A percentile compares a stretch with the other conserved stretches of the same genome.
Evolutionary conservation across 2,113 vertebrate species (phyloP).

Genomic region (Menidia beryllina): DNA sequence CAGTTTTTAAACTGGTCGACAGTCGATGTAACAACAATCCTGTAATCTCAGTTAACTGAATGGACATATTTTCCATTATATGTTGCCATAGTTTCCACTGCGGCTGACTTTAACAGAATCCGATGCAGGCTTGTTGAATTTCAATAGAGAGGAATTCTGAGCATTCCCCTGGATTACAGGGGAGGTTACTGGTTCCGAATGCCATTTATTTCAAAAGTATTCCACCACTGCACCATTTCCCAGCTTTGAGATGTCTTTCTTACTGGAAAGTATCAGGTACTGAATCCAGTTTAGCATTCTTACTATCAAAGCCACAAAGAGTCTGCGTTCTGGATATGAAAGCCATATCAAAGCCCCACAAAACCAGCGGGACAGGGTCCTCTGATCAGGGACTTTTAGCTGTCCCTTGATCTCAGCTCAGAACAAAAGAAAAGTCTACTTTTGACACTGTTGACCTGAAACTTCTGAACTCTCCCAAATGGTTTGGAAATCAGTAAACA

Average conservation of each 20-base stretch:
- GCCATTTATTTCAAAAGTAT: neutral
- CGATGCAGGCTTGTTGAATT: neutral
- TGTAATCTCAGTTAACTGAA: neutral
- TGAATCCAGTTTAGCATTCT: no score
- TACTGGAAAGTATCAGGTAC: no score
- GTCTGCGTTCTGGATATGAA: no score
- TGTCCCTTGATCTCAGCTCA: no score
- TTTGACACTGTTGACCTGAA: no score
- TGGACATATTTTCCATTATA: neutral
- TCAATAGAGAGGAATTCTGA: neutral
- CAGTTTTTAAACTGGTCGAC: neutral
- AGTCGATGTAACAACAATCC: conserved; percentile 12
- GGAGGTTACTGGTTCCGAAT: neutral
- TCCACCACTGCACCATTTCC: neutral
- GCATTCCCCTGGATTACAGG: neutral
- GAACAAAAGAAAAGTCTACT: no score
- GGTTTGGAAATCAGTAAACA: no score
- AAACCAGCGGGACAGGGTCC: no score
- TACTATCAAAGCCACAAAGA: no score
- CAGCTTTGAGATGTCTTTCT: neutral
- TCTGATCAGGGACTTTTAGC: no score
- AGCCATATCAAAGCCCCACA: no score
- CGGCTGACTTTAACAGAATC: neutral
- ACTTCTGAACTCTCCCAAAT: no score
- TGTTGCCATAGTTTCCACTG: neutral